Evolutionary conservation across 2,888 invertebrate genomes (phyloP).

Genomic region (Hoplodrina blanda): DNA sequence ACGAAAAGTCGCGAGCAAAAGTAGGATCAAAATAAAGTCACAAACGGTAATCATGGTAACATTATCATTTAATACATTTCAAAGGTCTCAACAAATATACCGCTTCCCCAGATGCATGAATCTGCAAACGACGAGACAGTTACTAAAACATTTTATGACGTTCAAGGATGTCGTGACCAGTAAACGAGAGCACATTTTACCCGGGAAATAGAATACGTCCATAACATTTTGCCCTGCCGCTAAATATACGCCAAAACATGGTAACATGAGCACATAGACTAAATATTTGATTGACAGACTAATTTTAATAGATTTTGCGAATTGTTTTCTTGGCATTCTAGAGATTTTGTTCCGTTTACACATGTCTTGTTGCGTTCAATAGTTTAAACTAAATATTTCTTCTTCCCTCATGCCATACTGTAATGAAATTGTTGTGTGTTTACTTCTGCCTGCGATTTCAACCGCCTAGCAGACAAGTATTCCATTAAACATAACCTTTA

Average conservation of each 20-base stretch:
- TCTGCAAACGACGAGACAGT: slow-evolving; percentile 19
- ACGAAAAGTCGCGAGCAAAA: too few relatives aligned
- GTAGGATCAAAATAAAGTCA: too few relatives aligned
- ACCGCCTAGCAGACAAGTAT: too few relatives aligned
- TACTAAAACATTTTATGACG: slow-evolving; percentile 45
- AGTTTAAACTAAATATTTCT: background rate
- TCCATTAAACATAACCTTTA: too few relatives aligned
- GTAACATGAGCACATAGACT: slow-evolving; percentile 44
- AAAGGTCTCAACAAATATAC: slow-evolving; percentile 4
- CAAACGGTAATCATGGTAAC: background rate
- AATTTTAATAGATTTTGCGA: slow-evolving; percentile 30
- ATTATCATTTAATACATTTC: background rate
- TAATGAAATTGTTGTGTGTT: too few relatives aligned
- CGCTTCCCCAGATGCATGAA: background rate
- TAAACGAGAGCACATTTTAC: slow-evolving; percentile 35
- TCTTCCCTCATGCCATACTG: background rate
- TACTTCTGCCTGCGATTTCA: too few relatives aligned
- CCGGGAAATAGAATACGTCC: slow-evolving; percentile 51
- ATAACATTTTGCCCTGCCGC: background rate
- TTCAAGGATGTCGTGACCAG: slow-evolving; percentile 28
- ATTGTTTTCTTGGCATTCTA: slow-evolving; percentile 18
- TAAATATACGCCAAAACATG: slow-evolving; percentile 21
- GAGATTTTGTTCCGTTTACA: slow-evolving; percentile 15
- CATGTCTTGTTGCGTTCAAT: background rate
- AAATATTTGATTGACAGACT: slow-evolving; percentile 43